phyloP scores from a whole-genome alignment of 2,113 vertebrate genomes.

The Platanista minor region DNA sequence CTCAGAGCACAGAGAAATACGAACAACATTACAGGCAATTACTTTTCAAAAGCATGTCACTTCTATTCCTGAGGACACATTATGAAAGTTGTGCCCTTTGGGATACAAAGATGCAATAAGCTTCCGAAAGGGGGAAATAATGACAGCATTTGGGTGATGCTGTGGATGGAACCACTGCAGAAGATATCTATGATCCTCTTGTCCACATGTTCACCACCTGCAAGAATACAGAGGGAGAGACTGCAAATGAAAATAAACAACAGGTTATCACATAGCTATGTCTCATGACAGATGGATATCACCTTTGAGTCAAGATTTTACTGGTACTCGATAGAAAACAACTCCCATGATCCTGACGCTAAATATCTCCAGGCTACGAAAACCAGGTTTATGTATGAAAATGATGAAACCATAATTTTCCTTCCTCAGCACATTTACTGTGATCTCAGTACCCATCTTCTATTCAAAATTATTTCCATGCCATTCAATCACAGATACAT shows the following conservation, averaged over 20 bases:
- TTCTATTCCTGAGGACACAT: not conserved
- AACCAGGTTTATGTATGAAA: not conserved
- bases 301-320: not conserved
- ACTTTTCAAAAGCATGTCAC: conserved; percentile 11
- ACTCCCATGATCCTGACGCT: not conserved
- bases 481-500: not conserved
- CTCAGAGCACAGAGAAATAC: not conserved
- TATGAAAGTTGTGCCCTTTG: not conserved
- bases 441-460: not conserved
- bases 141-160: not conserved
- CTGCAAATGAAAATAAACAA: not conserved
- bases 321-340: not conserved
- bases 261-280: not conserved
- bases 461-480: not conserved
- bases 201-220: conserved; percentile 12
- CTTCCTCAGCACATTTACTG: not conserved
- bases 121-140: not conserved
- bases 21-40: not conserved
- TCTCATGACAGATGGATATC: not conserved
- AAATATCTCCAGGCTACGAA: not conserved
- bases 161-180: not conserved
- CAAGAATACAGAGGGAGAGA: not conserved
- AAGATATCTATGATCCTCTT: not conserved
- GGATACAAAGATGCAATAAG: not conserved
- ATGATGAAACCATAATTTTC: not conserved